Evolutionary conservation across 2,797 vertebrate species (phyloP), one percentile per base, ranked within the genome.

Genomic region (Malacoraja senta): DNA sequence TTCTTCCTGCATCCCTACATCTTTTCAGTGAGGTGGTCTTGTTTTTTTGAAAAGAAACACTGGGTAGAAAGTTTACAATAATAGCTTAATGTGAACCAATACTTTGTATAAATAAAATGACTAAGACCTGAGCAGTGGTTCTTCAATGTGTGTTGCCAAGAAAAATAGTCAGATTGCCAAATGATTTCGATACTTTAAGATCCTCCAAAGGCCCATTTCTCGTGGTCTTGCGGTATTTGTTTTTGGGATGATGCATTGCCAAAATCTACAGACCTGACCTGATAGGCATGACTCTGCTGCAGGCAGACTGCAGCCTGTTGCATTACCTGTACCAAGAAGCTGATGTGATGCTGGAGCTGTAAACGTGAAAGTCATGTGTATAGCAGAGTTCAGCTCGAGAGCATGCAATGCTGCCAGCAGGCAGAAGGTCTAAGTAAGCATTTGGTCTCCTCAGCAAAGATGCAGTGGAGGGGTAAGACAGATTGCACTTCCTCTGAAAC

Each of bases 181-280:
- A 65, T 32, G 63, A 35, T 91, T 68, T 71, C 71, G 86, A 91
- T 91, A 91, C n/a, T 32, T 91, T 91, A 32, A 91, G 65, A 91
- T 91, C 71, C 86, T 38, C 86, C 29, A 26, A 71, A 91, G 9
- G 65, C 65, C n/a, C 1, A 35, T 32, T 38, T 71, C 61, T 91
- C 63, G 35, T 68, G 10, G 26, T 19, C n/a, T 65, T 91, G 13
- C 61, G n/a, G n/a, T 19, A 29, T 35, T 90, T 90, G 84, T 68
- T 90, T 63, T 90, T 90, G 84, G 8, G n/a, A 68, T 32, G n/a
- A 10, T 32, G 58, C 19, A 65, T 24, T 1, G 84, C 58, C 58
- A 90, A 90, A n/a, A 68, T 68, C 63, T 8, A 90, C 84, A 90
- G 84, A 68, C 15, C 32, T 90, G 84, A 63, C 84, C 44, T 32